Evolutionary conservation across 2,113 vertebrate species (phyloP), one percentile per base, ranked within the genome.

Genomic region (Hemibagrus wyckioides): DNA sequence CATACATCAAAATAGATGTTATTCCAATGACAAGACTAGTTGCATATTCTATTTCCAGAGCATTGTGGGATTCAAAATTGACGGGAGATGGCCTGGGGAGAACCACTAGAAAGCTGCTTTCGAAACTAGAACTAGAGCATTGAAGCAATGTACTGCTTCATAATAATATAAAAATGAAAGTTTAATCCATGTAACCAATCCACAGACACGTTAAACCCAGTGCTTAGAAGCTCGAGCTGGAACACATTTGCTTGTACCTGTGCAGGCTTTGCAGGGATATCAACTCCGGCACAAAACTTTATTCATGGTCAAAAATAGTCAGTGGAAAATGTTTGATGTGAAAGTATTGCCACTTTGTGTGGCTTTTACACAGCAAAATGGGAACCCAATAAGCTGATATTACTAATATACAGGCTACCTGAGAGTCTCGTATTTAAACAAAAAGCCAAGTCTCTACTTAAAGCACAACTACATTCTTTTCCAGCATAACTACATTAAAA

Each of bases 181-280:
- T 84, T 84, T 71, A 84, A 52, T 84, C n/a, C 65, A 84, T 84
- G 56, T 54, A 73, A 84, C n/a, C 48, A 73, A 71, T 84, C 65
- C 67, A 14, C 48, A 39, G 82, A 54, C 25, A 84, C 33, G 39
- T 36, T 84, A 80, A 80, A 80, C 79, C 79, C 52, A 59, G 79
- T 36, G 79, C 79, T 80, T 80, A 57, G 52, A 80, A 80, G 21
- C 50, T 39, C 19, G 1, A 80, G 41, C 82, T 36, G 52, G 65
- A 73, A 84, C 50, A n/a, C 52, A 84, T 73, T 33, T 73, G 65
- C 28, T 56, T 54, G 33, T 54, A 84, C 48, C 82, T 84, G 82
- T 54, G 50, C n/a, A 56, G 30, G 19, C 30, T 41, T 73, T 41
- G 33, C 33, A 73, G 54, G 33, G 36, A 59, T 81, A 81, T 59